These are phyloP conservation scores for Scolopax rusticola DNA, from an alignment of 2,797 vertebrate genomes.

Conservation along the genomic window DNA sequence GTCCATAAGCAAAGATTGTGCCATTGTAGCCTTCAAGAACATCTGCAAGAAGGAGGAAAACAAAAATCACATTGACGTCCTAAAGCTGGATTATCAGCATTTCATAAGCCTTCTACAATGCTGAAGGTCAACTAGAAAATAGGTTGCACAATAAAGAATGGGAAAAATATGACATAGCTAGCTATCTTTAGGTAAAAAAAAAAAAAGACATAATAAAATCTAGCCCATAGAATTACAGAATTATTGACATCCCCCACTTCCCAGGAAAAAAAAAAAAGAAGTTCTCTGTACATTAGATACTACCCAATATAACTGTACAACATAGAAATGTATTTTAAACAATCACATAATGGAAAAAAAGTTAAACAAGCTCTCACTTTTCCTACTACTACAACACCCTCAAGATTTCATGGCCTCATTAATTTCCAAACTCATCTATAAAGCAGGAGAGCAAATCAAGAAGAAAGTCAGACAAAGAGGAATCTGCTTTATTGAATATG, in stretches of 20 bases:
- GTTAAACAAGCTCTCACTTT: not conserved
- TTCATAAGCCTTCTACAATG: fast-evolving
- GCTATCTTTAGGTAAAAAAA: not conserved
- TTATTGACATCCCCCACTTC: not conserved
- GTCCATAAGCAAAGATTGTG: constrained; percentile 96
- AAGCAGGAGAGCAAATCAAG: not conserved
- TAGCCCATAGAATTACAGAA: not conserved
- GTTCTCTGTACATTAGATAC: not conserved
- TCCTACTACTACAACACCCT: not conserved
- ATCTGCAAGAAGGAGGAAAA: constrained; percentile 78
- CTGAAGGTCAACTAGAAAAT: not conserved
- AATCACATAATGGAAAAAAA: not conserved
- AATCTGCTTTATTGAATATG: not conserved
- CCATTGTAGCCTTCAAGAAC: constrained; percentile 96
- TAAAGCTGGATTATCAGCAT: too few relatives aligned
- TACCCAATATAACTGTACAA: not conserved
- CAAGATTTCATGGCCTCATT: not conserved
- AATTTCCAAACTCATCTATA: not conserved
- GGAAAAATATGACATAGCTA: not conserved
- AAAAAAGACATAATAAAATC: not conserved
- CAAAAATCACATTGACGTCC: not conserved
- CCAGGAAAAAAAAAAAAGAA: too few relatives aligned
- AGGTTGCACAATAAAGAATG: not conserved
- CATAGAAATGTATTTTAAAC: not conserved
- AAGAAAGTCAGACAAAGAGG: not conserved